Evolutionary conservation across 2,888 invertebrate species (phyloP).

Genomic region (Sarcophaga variegata): DNA sequence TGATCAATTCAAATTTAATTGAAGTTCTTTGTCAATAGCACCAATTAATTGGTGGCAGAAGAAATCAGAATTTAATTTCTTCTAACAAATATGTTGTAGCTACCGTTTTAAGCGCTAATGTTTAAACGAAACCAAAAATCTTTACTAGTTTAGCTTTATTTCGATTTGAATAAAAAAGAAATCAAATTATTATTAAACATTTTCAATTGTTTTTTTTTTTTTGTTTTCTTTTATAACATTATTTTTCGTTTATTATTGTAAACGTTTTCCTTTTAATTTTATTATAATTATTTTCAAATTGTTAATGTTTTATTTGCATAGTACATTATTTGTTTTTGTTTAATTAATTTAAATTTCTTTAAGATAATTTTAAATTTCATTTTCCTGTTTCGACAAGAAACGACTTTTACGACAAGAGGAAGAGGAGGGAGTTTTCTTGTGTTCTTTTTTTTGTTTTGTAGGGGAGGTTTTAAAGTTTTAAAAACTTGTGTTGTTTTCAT

Average conservation of each 20-base stretch:
- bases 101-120: background rate
- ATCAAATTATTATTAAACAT: background rate
- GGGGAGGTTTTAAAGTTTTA: constrained; percentile 61
- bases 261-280: constrained; percentile 53
- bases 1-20: no score
- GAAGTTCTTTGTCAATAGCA: no score
- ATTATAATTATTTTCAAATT: constrained; percentile 63
- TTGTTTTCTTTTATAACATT: constrained; percentile 60
- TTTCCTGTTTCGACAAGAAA: constrained; percentile 59
- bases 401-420: constrained; percentile 61
- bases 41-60: no score
- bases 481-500: constrained; percentile 63
- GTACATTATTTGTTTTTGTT: constrained; percentile 37
- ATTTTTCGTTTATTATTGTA: constrained; percentile 64
- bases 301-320: constrained; percentile 56
- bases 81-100: no score
- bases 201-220: constrained; percentile 17
- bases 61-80: no score
- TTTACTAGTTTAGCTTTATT: constrained; percentile 12
- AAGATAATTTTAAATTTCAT: constrained; percentile 49
- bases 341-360: constrained; percentile 64
- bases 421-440: constrained; percentile 58
- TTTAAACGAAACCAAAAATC: background rate
- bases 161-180: background rate
- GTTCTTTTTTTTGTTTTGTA: constrained; percentile 10